Base-by-base conservation (phyloP, 2,888 invertebrate genomes). In the Orchesella flavescens region DNA sequence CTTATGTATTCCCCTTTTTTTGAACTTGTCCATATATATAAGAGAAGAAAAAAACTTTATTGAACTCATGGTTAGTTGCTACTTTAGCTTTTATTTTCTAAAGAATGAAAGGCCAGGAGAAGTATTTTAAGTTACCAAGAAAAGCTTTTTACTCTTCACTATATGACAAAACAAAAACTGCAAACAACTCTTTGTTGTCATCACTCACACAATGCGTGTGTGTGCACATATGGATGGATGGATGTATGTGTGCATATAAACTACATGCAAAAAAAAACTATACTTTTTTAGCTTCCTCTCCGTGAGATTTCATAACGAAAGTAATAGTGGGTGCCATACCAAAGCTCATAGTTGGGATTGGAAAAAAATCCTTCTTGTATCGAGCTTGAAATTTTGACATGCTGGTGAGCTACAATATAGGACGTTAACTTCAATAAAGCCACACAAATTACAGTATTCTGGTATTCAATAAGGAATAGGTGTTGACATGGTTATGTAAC, bases 311-410 rank as follows among this genome's bases (percentile, higher is more conserved):
- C 46, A 21, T 46, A 44, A 1, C 1, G 65, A 24, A 23, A 55
- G 21, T 46, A 44, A 24, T 19, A n/a, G 12, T 46, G 43, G 13
- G 15, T 21, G 55, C n/a, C n/a, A n/a, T n/a, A n/a, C n/a, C n/a
- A n/a, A n/a, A n/a, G n/a, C n/a, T n/a, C n/a, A n/a, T n/a, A n/a
- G n/a, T n/a, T n/a, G n/a, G 69, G 59, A 68, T 15, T 19, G 69
- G n/a, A 72, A n/a, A n/a, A n/a, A n/a, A 79, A 79, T 79, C 78
- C 78, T 63, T 79, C 69, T 65, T 72, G 63, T 72, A 79, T 79
- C 63, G 78, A 79, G 71, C 71, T 75, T 79, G 71, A 79, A 79
- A 65, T 23, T 79, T 72, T 79, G 71, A 72, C 72, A 55, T 79
- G 61, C 24, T 19, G 23, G 34, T 34, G 46, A 19, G 44, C 21